A percentile compares a stretch with the other conserved stretches of the same genome.
Evolutionary conservation across 1,140 invertebrate species (phyloP).

Genomic region (Dendrolimus punctatus): DNA sequence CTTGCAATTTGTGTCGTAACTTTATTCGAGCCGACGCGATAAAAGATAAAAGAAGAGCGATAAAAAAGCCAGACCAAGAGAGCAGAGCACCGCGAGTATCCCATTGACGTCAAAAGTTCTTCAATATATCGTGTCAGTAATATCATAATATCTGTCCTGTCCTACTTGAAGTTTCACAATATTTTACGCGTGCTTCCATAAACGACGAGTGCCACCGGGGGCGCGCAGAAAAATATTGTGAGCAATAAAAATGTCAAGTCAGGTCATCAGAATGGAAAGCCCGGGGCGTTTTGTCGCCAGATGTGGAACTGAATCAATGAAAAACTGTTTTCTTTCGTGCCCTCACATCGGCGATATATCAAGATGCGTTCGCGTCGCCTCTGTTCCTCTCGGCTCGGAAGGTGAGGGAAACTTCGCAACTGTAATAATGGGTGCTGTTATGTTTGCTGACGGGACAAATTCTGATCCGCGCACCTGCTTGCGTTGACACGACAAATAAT

Average conservation of each 20-base stretch:
- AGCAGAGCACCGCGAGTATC: slow-evolving; percentile 12
- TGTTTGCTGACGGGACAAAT: slow-evolving; percentile 48
- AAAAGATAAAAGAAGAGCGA: slow-evolving; percentile 21
- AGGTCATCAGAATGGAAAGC: slow-evolving; percentile 69
- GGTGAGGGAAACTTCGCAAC: slow-evolving; percentile 33
- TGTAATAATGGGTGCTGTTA: slow-evolving; percentile 47
- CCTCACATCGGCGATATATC: slow-evolving; percentile 50
- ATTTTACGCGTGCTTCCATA: slow-evolving; percentile 55
- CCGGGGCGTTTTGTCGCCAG: slow-evolving; percentile 63
- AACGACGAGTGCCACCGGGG: slow-evolving; percentile 58
- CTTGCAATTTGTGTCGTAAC: slow-evolving; percentile 10
- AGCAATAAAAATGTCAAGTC: slow-evolving; percentile 71
- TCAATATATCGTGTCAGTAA: slow-evolving; percentile 39
- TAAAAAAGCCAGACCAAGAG: slow-evolving; percentile 18
- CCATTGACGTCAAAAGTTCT: slow-evolving; percentile 29
- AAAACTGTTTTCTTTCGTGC: slow-evolving; percentile 66
- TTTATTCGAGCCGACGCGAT: slow-evolving; percentile 15
- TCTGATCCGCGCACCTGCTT: slow-evolving; percentile 52
- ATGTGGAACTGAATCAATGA: slow-evolving; percentile 68
- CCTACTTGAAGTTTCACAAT: slow-evolving; percentile 52
- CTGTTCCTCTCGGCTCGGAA: neutral
- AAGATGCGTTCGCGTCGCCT: slow-evolving; percentile 25
- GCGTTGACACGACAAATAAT: slow-evolving; percentile 33
- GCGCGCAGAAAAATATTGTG: slow-evolving; percentile 54
- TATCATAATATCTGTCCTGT: slow-evolving; percentile 44